Percentiles rank a stretch among this genome's conserved stretches.
Conservation (phyloP, 2,113 vertebrate genomes). For the Okapia johnstoni region DNA sequence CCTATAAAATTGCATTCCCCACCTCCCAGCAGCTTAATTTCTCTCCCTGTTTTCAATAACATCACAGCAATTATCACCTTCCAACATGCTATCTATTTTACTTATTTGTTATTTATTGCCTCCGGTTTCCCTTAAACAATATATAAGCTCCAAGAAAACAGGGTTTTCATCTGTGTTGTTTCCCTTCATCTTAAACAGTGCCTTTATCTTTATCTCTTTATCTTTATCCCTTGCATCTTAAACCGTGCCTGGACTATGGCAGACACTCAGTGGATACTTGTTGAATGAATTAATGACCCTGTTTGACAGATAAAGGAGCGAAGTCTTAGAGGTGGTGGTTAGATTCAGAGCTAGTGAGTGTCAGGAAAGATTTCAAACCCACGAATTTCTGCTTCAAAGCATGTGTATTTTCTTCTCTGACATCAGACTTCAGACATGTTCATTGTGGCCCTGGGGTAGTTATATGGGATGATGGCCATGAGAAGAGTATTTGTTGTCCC, state of each 20-base stretch:
- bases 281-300: background rate
- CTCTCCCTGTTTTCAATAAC: background rate
- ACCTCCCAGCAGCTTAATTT: background rate
- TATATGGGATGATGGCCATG: fast-evolving
- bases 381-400: constrained; percentile 43
- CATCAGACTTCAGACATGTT: background rate
- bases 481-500: background rate
- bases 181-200: background rate
- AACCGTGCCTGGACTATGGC: background rate
- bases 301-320: background rate
- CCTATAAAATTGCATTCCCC: background rate
- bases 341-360: background rate
- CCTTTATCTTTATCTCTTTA: background rate
- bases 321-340: background rate
- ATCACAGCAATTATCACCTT: background rate
- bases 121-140: background rate
- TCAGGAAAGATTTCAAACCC: constrained; percentile 36
- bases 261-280: background rate
- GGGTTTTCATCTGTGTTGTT: background rate
- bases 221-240: background rate
- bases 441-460: background rate
- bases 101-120: background rate
- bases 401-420: constrained; percentile 19
- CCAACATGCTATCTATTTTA: background rate
- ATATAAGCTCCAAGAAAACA: background rate